phyloP scores from a whole-genome alignment of 2,797 vertebrate species.

The Danionella dracula region DNA sequence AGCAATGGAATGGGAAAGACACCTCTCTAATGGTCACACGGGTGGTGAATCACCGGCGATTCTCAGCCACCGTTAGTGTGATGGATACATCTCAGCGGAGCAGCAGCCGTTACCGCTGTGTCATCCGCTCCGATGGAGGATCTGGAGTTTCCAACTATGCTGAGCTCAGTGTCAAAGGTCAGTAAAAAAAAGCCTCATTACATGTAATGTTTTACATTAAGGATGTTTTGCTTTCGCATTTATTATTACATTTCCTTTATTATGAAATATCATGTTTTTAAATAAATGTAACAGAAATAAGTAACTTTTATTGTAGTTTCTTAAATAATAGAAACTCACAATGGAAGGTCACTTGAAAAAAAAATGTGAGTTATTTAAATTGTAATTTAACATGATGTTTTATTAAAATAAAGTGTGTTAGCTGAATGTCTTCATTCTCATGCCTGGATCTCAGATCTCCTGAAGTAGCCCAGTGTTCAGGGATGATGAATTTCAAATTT shows the following conservation, averaged over 20 bases:
- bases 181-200: not conserved
- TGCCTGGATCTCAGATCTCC: not conserved
- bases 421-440: not conserved
- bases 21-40: constrained; percentile 91
- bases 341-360: too few relatives aligned
- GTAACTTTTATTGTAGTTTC: too few relatives aligned
- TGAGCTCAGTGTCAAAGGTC: constrained; percentile 86
- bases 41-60: constrained; percentile 91
- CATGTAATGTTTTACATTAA: too few relatives aligned
- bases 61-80: constrained; percentile 89
- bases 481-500: not conserved
- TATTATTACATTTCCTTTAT: too few relatives aligned
- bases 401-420: too few relatives aligned
- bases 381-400: too few relatives aligned
- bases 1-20: constrained; percentile 96
- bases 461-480: not conserved
- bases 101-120: constrained; percentile 88
- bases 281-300: too few relatives aligned
- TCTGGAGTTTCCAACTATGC: constrained; percentile 95
- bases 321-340: too few relatives aligned
- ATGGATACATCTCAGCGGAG: constrained; percentile 90
- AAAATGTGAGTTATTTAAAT: too few relatives aligned
- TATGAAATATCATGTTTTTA: too few relatives aligned
- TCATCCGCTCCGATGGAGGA: constrained; percentile 89
- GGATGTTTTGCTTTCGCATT: too few relatives aligned